Base-by-base conservation (phyloP, 2,888 invertebrate species). In the Melangyna quadrimaculata region DNA sequence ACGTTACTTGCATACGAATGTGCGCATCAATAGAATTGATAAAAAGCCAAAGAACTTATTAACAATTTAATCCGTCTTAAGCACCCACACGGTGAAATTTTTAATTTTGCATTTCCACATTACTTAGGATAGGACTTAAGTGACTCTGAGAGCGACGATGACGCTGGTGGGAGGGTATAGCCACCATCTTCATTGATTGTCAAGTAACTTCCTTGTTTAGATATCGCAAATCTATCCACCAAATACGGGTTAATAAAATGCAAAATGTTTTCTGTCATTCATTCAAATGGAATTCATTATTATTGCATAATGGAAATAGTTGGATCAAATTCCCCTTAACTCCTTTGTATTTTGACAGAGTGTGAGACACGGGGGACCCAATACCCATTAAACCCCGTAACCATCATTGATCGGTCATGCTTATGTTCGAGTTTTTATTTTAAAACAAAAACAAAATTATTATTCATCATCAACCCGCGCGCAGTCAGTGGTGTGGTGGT, bases 241-340 rank as follows among this genome's bases (percentile, higher is more conserved):
- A 53, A 80, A 80, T 80, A 75, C 63, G 83, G 78, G 74, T 78
- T 83, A 78, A 48, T 78, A 59, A 83, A 83, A 73, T 82, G 69
- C 73, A 67, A 78, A 73, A 78, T 75, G 71, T 75, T 53, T 75
- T 78, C 69, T 70, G 74, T 75, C 79, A 84, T 75, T 75, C 79
- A 84, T 75, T 79, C 73, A 71, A 65, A 51, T 37, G 71, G 78
- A 83, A 79, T 83, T 83, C 59, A 45, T 45, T 59, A 12, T 8
- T 71, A 57, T 83, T 83, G 83, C 78, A 79, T 83, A 83, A 79
- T 70, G 65, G 65, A 57, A 37, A 67, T 67, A 51, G 32, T 51
- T 67, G 9, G 35, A 35, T 35, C 48, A 55, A 71, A 27, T 45
- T 61, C 19, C 22, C 24, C 35, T 22, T 7, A 22, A 0, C 9